A percentile compares a stretch with the other conserved stretches of the same genome.
Evolutionary conservation across 2,888 invertebrate genomes (phyloP).

Genomic region (Macaria notata): DNA sequence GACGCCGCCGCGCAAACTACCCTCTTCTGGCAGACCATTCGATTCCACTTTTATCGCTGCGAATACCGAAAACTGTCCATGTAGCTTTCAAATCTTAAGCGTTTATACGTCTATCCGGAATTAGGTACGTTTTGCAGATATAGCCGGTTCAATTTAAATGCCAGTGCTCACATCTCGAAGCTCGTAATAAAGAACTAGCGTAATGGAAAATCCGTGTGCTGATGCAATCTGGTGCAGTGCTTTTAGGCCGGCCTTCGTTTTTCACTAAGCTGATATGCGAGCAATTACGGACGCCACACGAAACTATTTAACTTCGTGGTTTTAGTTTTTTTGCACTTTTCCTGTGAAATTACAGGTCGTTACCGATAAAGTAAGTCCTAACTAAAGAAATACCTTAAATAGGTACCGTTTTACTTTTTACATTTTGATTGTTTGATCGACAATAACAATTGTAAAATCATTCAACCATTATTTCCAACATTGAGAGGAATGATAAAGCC

Average conservation of each 20-base stretch:
- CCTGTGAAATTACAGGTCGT: background rate
- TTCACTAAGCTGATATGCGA: conserved; percentile 66
- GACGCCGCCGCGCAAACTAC: conserved; percentile 58
- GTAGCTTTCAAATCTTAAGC: conserved; percentile 18
- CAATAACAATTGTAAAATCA: too few species aligned
- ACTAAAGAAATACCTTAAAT: too few species aligned
- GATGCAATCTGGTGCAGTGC: conserved; percentile 74
- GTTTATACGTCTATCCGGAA: conserved; percentile 19
- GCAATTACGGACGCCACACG: conserved; percentile 60
- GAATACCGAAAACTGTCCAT: conserved; percentile 29
- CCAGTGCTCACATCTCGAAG: conserved; percentile 40
- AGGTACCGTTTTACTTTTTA: too few species aligned
- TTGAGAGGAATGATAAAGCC: too few species aligned
- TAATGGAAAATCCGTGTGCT: conserved; percentile 79
- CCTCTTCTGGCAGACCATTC: conserved; percentile 44
- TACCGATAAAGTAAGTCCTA: too few species aligned
- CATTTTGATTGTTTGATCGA: too few species aligned
- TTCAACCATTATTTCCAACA: too few species aligned
- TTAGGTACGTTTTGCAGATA: conserved; percentile 15
- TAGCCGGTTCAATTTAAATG: conserved; percentile 34
- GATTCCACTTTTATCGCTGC: conserved; percentile 35
- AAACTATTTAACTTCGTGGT: conserved; percentile 34
- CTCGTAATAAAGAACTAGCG: conserved; percentile 55
- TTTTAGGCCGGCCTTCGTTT: conserved; percentile 73
- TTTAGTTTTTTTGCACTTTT: conserved; percentile 2